Base-by-base conservation (phyloP, 2,888 invertebrate genomes). In the Agrochola lychnidis region DNA sequence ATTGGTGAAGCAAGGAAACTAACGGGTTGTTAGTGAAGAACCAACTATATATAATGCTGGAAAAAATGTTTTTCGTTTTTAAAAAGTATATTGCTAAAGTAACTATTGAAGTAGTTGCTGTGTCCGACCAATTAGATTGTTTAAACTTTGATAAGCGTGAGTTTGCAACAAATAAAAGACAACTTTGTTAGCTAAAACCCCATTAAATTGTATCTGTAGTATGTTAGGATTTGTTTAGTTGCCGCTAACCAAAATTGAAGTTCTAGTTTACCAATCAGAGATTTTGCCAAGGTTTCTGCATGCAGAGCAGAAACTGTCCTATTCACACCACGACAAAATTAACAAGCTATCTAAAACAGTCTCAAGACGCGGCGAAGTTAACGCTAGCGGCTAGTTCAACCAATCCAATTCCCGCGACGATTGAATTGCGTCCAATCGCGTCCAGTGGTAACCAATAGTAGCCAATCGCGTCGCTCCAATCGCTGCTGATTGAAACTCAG, bases 401-500 rank as follows among this genome's bases (percentile, higher is more conserved):
- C 81, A 79, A 87, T 86, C 71, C 77, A 87, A 86, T 87, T 70
- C 71, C 63, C 66, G 45, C 64, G 62, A 7, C 72, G 64, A 77
- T 81, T 79, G 85, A 73, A 85, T 86, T 72, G 81, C 73, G 48
- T 77, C 71, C 84, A 73, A 83, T 81, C 82, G 66, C 66, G 45
- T 59, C 19, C 42, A 45, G 73, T 64, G 67, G 73, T 74, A 25
- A 81, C 67, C 81, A 74, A 76, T 66, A 76, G 76, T 16, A 57
- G 62, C 79, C 82, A 82, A 79, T 84, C 81, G 81, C 76, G 57
- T 63, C 69, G 56, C 70, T 68, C 67, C 83, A 78, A 83, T 87
- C 85, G 63, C 42, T 42, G 36, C 71, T 80, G 87, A 86, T 85
- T 87, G 85, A 75, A 78, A 87, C 82, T 83, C 76, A 73, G 66